A percentile compares a stretch with the other conserved stretches of the same genome.
Conservation (phyloP, 2,797 vertebrate species). For the Sylvia borin region DNA sequence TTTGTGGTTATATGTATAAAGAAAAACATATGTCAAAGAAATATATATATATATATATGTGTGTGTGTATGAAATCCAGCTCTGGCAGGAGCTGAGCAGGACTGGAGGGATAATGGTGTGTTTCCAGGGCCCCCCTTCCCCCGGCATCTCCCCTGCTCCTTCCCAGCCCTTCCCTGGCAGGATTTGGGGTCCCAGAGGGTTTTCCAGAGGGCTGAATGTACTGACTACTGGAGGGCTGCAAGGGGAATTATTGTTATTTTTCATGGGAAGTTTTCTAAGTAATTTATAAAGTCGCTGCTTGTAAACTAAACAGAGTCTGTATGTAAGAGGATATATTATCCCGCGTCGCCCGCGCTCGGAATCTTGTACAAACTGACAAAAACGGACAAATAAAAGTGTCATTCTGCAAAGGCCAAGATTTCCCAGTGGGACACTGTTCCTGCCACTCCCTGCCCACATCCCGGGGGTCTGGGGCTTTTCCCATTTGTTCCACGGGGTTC, state of each 20-base stretch:
- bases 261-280: constrained; percentile 70
- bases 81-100: not conserved
- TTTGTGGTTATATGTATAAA: not conserved
- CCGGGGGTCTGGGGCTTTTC: fast-evolving
- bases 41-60: not conserved
- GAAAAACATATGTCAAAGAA: not conserved
- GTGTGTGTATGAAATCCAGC: not conserved
- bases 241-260: constrained; percentile 65
- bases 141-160: not conserved
- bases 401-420: not conserved
- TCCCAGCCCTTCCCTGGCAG: not conserved
- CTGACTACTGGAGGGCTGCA: constrained; percentile 72
- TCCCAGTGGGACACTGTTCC: not conserved
- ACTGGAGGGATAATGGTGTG: not conserved
- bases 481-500: fast-evolving
- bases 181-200: not conserved
- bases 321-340: constrained; percentile 77
- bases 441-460: not conserved
- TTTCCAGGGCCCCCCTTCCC: not conserved
- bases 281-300: constrained; percentile 81
- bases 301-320: constrained; percentile 77
- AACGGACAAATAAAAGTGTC: constrained; percentile 21
- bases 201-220: constrained; percentile 60
- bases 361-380: constrained; percentile 25
- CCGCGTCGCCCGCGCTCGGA: constrained; percentile 64